Evolutionary conservation across 1,140 invertebrate genomes (phyloP), one percentile per base, ranked within the genome.

Genomic region (Andricus grossulariae): DNA sequence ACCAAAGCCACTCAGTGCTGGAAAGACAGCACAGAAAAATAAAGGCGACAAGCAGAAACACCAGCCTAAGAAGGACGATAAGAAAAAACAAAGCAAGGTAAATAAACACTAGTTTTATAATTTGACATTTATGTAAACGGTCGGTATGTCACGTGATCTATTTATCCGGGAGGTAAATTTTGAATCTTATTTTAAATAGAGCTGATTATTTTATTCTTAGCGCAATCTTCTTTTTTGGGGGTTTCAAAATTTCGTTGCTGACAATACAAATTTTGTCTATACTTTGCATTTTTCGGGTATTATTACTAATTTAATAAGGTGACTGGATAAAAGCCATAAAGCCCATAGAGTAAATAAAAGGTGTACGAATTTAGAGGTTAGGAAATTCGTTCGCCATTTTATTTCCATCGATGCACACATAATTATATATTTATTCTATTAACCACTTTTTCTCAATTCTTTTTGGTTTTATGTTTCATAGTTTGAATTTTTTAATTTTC

Each of bases 31-130:
- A 52, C 70, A 82, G 16, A 90, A 89, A 70, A 82, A 72, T 13
- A 90, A 89, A 54, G 73, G 75, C 12, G 85, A 89, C 25, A 89
- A 91, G 72, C 11, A 78, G 10, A 88, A 89, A 57, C 82, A 85
- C 50, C 84, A 84, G 70, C 81, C 83, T 6, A 90, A 91, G 73
- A 90, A 91, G 72, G 84, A 90, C 39, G 87, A 89, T 21, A 89
- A 90, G 78, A 88, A 87, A 76, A 89, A 91, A 78, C 81, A 88
- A 70, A 88, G 83, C 50, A 89, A 90, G 84, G 90, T 90, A 85
- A 49, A 51, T 12, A 39, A 54, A 19, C 21, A 66, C 11, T 39
- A 66, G n/a, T 74, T 70, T 73, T 73, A 72, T 19, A 25, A 16
- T 25, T 15, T 74, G 57, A 73, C 71, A 55, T 50, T 54, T 82